Base-by-base conservation (phyloP, 2,888 invertebrate genomes). In the Phlogophora meticulosa region DNA sequence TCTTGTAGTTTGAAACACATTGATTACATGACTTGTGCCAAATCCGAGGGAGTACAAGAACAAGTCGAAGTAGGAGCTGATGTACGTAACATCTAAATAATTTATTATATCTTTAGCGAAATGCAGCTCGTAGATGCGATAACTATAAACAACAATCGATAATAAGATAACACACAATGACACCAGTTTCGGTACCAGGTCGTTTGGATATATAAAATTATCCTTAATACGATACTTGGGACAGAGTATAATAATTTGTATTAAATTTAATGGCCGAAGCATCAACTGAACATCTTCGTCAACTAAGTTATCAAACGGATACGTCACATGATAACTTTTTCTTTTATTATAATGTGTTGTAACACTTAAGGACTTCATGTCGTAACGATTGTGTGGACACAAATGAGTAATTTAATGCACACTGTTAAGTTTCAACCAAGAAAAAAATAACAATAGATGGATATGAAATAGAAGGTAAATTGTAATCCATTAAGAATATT, bases 201-300 rank as follows among this genome's bases (percentile, higher is more conserved):
- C 40, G 5, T 53, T 53, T 15, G 52, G 52, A n/a, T 15, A 4
- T n/a, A 53, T 38, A 15, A n/a, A 15, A n/a, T 53, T 53, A 38
- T 40, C 22, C 15, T 5, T 22, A 24, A 53, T 53, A 38, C 38
- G 7, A n/a, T 40, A 53, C 24, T 53, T 53, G 13, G 52, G 52
- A 15, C 11, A 53, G n/a, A 53, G n/a, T 9, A 40, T 7, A 38
- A 53, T 7, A 7, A n/a, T 53, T 24, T 40, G 38, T 1, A 53
- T 13, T 1, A 53, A 3, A 24, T 53, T 38, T 0, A 53, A 24
- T 7, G 52, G 52, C 10, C 38, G 15, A 32, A 56, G 20, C 15
- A 56, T 20, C 5, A 20, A 43, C 20, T 43, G 56, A 0, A 56
- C 11, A 15, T 43, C 56, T 20, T 45, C 32, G 9, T 56, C 56